Percentiles rank a stretch among this genome's conserved stretches.
phyloP scores from a whole-genome alignment of 2,888 invertebrate genomes.

The Anodontia alba region DNA sequence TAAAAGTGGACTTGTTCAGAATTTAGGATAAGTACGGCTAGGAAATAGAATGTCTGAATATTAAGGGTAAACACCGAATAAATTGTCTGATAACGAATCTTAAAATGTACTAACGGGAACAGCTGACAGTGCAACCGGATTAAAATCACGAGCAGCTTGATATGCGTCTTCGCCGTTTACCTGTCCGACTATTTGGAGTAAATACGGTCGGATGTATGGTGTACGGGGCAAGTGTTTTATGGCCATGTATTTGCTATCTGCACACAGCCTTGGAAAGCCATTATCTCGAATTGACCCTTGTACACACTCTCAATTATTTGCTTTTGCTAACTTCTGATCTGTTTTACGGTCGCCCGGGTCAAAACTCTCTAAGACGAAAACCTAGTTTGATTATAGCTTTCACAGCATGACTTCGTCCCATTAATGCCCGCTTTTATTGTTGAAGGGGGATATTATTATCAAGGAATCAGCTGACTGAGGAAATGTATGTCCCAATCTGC shows the following conservation, averaged over 20 bases:
- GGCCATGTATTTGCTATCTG: neutral
- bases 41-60: too few species aligned
- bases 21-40: too few species aligned
- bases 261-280: neutral
- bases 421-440: constrained; percentile 16
- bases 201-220: neutral
- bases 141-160: too few species aligned
- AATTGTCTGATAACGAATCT: too few species aligned
- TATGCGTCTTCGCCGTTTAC: too few species aligned
- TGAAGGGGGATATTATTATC: neutral
- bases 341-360: constrained; percentile 36
- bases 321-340: constrained; percentile 19
- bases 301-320: constrained; percentile 13
- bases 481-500: neutral
- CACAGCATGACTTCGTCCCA: constrained; percentile 1
- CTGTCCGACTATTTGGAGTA: too few species aligned
- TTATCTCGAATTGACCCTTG: constrained; percentile 10
- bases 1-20: too few species aligned
- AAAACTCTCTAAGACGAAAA: constrained; percentile 20
- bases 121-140: too few species aligned
- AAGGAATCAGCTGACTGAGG: constrained; percentile 4
- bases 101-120: too few species aligned
- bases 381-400: constrained; percentile 16
- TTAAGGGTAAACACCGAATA: too few species aligned
- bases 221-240: neutral